These are phyloP conservation scores for Hemichromis elongatus DNA, from an alignment of 2,113 vertebrate species.

Conservation along the genomic window DNA sequence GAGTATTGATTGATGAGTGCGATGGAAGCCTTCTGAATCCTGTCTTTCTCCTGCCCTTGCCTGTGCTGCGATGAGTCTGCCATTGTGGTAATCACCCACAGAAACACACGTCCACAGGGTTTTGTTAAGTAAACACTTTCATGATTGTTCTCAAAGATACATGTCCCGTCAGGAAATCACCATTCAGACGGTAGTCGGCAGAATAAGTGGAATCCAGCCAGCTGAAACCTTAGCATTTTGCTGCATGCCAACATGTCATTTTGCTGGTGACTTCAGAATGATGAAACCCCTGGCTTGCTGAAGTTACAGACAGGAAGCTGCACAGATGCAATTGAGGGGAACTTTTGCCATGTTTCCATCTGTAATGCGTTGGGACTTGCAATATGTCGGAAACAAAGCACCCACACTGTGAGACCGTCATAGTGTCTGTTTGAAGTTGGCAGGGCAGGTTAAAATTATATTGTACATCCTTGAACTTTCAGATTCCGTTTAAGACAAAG, in stretches of 20 bases:
- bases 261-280: not conserved
- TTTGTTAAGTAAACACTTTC: constrained; percentile 12
- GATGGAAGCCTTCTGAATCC: not conserved
- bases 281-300: constrained; percentile 29
- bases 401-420: constrained; percentile 28
- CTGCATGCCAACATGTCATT: constrained; percentile 33
- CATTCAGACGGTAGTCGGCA: constrained; percentile 10
- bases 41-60: not conserved
- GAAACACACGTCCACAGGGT: not conserved
- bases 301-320: constrained; percentile 55
- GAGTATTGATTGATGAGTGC: not conserved
- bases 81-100: not conserved
- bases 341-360: constrained; percentile 25
- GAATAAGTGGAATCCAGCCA: constrained; percentile 23
- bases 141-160: constrained; percentile 39
- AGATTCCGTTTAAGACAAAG: constrained; percentile 8
- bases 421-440: constrained; percentile 12
- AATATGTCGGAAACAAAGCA: constrained; percentile 33
- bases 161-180: constrained; percentile 33
- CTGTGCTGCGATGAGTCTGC: not conserved
- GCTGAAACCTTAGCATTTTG: constrained; percentile 43
- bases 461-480: constrained; percentile 32
- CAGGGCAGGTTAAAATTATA: not conserved
- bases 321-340: constrained; percentile 50
- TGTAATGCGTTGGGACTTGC: constrained; percentile 52